Base-by-base conservation (phyloP, 2,888 invertebrate genomes). In the Stegana nigrithorax region DNA sequence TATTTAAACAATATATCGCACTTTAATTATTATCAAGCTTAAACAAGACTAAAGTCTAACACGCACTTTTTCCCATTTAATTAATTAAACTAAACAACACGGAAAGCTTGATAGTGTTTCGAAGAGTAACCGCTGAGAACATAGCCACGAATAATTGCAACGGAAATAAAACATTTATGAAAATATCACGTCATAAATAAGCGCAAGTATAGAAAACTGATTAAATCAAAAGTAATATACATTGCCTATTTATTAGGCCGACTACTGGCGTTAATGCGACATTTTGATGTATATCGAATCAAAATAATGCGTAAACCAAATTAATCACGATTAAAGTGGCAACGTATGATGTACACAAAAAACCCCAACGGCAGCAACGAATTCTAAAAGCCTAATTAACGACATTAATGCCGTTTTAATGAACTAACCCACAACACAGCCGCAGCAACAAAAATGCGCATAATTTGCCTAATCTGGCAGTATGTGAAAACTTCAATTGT, bases 211-310 rank as follows among this genome's bases (percentile, higher is more conserved):
- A n/a, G n/a, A n/a, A n/a, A n/a, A n/a, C n/a, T n/a, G n/a, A n/a
- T n/a, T n/a, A n/a, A n/a, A n/a, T n/a, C n/a, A n/a, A n/a, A n/a
- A n/a, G n/a, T n/a, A n/a, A n/a, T n/a, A n/a, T n/a, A n/a, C n/a
- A n/a, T 73, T 74, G 64, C 71, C 68, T 59, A 42, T 55, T 10
- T 55, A 23, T 55, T 10, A 55, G 32, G 17, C 14, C n/a, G 25
- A 42, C 26, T 53, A 63, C 71, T 73, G 66, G 62, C 66, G 59
- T 59, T 59, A 67, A 65, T 73, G 75, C 75, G 81, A 81, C 81
- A 80, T 67, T 80, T 80, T 81, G 73, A 78, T 75, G 72, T 75
- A 80, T 75, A 72, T 69, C 72, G 72, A 78, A 78, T 76, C 73
- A 76, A 76, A 80, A 80, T 78, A 76, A 79, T 73, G 79, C 79